Evolutionary conservation across 1,140 invertebrate species (phyloP).

Genomic region (Elymnias hypermnestra): DNA sequence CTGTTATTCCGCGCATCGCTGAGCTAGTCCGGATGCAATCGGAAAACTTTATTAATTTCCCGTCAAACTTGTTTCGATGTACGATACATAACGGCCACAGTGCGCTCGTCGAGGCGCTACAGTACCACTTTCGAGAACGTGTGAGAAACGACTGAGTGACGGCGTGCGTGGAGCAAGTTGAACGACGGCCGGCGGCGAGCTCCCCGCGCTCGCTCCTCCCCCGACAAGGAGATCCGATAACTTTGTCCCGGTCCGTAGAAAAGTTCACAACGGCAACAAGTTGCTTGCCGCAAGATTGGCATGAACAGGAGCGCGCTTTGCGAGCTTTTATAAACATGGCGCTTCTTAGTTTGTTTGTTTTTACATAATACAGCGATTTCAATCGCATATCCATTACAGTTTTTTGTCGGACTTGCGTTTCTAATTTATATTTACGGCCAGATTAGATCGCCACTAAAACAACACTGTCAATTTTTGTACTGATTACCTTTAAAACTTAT

Average conservation of each 20-base stretch:
- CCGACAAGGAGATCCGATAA: constrained; percentile 49
- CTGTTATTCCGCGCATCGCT: constrained; percentile 60
- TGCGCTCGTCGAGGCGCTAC: constrained; percentile 30
- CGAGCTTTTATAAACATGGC: constrained; percentile 73
- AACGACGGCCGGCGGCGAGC: constrained; percentile 51
- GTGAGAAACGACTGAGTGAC: constrained; percentile 59
- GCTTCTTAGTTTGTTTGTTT: constrained; percentile 70
- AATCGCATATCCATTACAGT: constrained; percentile 29
- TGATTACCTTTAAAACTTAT: no score
- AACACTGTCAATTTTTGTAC: no score
- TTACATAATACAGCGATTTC: constrained; percentile 64
- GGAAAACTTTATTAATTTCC: constrained; percentile 69
- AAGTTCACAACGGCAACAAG: constrained; percentile 73
- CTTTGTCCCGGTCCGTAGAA: constrained; percentile 41
- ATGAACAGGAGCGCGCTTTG: constrained; percentile 71
- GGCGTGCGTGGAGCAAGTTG: constrained; percentile 47
- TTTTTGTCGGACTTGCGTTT: constrained; percentile 1
- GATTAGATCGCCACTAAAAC: no score
- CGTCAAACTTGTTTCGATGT: constrained; percentile 74
- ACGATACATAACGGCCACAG: constrained; percentile 64
- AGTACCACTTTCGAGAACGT: constrained; percentile 32
- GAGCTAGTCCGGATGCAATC: constrained; percentile 50
- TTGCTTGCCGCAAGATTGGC: constrained; percentile 70
- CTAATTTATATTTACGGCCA: no score
- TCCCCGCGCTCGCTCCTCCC: constrained; percentile 68